Percentiles rank a stretch among this genome's conserved stretches.
Evolutionary conservation across 2,113 vertebrate species (phyloP).

Genomic region (Smithornis capensis): DNA sequence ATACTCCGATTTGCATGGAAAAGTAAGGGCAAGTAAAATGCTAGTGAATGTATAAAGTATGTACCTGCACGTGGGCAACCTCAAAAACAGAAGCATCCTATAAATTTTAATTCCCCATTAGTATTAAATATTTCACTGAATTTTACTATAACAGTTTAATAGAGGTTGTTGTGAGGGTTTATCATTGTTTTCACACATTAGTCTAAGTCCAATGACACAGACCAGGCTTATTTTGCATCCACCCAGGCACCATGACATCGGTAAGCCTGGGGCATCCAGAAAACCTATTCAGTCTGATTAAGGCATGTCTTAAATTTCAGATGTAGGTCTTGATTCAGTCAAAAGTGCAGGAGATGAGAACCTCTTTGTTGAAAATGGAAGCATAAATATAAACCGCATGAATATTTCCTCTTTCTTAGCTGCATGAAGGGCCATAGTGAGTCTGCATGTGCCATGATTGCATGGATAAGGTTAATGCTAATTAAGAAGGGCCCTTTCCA

Average conservation of each 20-base stretch:
- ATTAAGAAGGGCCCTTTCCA: background rate
- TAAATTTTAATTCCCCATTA: background rate
- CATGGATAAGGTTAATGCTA: background rate
- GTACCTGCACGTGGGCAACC: background rate
- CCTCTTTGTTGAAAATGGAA: background rate
- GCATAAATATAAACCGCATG: background rate
- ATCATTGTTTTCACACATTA: background rate
- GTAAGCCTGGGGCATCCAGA: background rate
- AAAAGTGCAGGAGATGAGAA: background rate
- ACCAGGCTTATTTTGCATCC: background rate
- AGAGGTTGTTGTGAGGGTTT: background rate
- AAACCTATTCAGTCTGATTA: slow-evolving; percentile 39
- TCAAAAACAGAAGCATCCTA: background rate
- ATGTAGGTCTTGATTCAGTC: background rate
- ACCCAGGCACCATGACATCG: background rate
- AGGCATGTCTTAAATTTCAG: slow-evolving; percentile 44
- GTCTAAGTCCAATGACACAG: background rate
- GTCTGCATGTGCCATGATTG: background rate
- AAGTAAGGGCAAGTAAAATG: background rate
- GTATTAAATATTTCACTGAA: background rate
- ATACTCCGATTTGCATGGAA: background rate
- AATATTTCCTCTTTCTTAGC: background rate
- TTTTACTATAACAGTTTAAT: background rate
- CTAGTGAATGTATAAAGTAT: background rate
- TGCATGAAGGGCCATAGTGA: background rate